Conservation (phyloP, 2,797 vertebrate species). For the Limnodromus scolopaceus region DNA sequence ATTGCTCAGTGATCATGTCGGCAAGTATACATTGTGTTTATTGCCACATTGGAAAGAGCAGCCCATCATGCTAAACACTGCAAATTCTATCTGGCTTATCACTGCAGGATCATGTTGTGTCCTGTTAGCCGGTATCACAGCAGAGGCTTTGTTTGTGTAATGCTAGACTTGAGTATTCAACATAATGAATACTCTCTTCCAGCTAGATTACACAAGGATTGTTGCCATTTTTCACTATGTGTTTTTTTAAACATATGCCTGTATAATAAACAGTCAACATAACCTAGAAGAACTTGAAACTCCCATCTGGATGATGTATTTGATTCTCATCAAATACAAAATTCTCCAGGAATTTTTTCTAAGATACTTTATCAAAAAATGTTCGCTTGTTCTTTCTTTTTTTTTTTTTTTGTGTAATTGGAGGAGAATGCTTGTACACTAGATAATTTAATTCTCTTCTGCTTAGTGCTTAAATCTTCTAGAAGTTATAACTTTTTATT, state of each 20-base stretch:
- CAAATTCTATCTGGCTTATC: slow-evolving; percentile 24
- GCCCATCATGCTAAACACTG: neutral
- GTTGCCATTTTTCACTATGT: neutral
- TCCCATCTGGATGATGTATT: neutral
- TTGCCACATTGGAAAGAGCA: neutral
- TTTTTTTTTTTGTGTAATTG: neutral
- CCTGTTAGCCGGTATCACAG: slow-evolving; percentile 20
- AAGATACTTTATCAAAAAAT: neutral
- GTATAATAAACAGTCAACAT: neutral
- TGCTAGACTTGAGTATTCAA: neutral
- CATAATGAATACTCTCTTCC: slow-evolving; percentile 12
- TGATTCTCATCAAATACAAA: neutral
- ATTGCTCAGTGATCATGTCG: neutral
- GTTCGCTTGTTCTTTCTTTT: neutral
- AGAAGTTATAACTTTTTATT: neutral
- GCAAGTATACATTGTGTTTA: neutral
- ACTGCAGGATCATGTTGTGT: slow-evolving; percentile 5
- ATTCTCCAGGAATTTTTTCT: neutral
- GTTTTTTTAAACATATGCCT: neutral
- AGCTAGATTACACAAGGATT: neutral
- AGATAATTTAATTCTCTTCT: neutral
- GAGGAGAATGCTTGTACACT: neutral
- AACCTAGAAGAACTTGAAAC: slow-evolving; percentile 12
- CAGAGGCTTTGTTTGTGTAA: slow-evolving; percentile 10
- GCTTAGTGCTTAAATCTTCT: neutral